phyloP scores from a whole-genome alignment of 92 coral and sea anemone species.

The Phenganax stokvisi region DNA sequence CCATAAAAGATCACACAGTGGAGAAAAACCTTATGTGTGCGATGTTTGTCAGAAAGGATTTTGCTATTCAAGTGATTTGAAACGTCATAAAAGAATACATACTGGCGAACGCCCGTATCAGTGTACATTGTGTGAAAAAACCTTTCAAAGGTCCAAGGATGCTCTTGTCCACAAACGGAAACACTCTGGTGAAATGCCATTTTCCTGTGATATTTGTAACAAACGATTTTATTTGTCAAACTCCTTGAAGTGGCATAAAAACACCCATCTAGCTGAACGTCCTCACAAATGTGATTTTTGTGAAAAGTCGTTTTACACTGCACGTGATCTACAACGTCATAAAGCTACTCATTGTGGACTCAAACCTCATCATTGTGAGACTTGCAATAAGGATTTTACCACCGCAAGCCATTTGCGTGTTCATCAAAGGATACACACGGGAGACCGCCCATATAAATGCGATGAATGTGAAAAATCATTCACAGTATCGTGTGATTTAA shows the following conservation, averaged over 20 bases:
- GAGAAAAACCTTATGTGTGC: neutral
- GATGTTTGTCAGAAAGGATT: neutral
- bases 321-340: neutral
- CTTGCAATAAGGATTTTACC: neutral
- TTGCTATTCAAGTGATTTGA: neutral
- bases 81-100: neutral
- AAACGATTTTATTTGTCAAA: neutral
- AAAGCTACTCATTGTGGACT: neutral
- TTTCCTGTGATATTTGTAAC: neutral
- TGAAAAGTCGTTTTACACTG: neutral
- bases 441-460: neutral
- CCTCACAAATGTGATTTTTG: neutral
- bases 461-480: neutral
- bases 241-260: neutral
- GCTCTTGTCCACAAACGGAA: neutral
- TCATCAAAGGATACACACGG: neutral
- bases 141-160: neutral
- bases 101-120: neutral
- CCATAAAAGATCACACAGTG: neutral
- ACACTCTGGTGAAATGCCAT: slow-evolving; percentile 1
- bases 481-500: neutral
- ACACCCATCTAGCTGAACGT: neutral
- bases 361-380: neutral
- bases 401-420: slow-evolving; percentile 1
- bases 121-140: neutral